phyloP scores from a whole-genome alignment of 1,140 invertebrate genomes.

The Copidosoma floridanum region DNA sequence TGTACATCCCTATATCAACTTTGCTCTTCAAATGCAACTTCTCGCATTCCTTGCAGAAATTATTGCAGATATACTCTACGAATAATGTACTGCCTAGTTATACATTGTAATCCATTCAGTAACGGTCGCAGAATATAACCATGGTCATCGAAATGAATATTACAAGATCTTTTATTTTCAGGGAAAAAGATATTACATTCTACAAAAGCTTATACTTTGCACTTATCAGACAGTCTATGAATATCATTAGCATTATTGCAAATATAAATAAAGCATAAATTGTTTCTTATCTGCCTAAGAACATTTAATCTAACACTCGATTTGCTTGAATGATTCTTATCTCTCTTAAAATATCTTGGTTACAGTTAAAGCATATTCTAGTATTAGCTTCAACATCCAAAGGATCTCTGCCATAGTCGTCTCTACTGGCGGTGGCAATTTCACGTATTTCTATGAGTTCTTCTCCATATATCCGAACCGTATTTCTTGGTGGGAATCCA shows the following conservation, averaged over 20 bases:
- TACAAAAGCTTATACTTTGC: conserved; percentile 15
- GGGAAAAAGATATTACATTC: conserved; percentile 24
- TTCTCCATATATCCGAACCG: neutral
- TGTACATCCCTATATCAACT: neutral
- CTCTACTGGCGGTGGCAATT: too few species aligned
- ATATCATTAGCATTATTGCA: conserved; percentile 8
- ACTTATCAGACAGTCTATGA: neutral
- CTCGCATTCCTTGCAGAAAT: conserved; percentile 12
- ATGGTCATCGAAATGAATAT: conserved; percentile 15
- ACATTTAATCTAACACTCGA: conserved; percentile 5
- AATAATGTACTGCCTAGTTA: conserved; percentile 15
- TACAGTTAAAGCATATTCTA: neutral
- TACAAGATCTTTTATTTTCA: conserved; percentile 20
- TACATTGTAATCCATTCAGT: conserved; percentile 9
- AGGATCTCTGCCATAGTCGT: neutral
- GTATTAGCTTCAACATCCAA: neutral
- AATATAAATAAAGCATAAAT: conserved; percentile 6
- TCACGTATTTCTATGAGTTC: neutral
- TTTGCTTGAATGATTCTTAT: neutral
- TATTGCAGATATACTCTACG: neutral
- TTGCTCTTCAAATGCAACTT: neutral
- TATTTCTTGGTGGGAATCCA: neutral
- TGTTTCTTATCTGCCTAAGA: neutral
- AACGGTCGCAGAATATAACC: conserved; percentile 1
- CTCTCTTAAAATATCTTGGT: neutral